Evolutionary conservation across 2,797 vertebrate genomes (phyloP).

Genomic region (Sebastes iracundus): DNA sequence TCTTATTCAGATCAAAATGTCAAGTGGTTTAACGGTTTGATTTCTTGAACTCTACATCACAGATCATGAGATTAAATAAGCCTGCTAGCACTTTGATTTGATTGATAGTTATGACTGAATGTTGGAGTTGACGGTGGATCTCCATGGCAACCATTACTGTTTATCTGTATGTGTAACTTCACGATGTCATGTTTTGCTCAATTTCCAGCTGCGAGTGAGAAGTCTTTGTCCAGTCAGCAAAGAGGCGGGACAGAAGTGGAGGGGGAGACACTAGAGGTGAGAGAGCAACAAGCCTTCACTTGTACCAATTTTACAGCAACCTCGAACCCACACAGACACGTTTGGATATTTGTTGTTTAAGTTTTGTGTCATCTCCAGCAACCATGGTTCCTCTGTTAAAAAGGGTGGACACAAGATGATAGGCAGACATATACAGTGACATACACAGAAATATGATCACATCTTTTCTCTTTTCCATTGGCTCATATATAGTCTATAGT

Average conservation of each 20-base stretch:
- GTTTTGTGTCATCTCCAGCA: not conserved
- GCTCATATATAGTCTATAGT: not conserved
- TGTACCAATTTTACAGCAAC: not conserved
- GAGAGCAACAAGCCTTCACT: not conserved
- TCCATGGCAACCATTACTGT: not conserved
- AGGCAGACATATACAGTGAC: not conserved
- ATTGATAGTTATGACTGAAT: not conserved
- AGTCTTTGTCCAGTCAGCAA: conserved; percentile 48
- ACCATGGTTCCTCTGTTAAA: not conserved
- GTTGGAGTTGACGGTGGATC: not conserved
- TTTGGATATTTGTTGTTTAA: not conserved
- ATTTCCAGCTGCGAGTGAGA: conserved; percentile 66
- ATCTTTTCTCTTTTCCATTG: not conserved
- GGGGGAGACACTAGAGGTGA: conserved; percentile 70
- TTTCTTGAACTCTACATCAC: not conserved
- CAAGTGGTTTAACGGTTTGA: not conserved
- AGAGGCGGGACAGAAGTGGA: conserved; percentile 21
- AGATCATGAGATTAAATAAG: not conserved
- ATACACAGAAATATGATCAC: not conserved
- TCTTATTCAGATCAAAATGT: not conserved
- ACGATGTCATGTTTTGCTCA: not conserved
- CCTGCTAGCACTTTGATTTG: not conserved
- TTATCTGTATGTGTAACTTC: not conserved
- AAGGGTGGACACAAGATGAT: not conserved
- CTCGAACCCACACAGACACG: not conserved